Conservation (phyloP, 2,888 invertebrate genomes). For the Agapostemon virescens region DNA sequence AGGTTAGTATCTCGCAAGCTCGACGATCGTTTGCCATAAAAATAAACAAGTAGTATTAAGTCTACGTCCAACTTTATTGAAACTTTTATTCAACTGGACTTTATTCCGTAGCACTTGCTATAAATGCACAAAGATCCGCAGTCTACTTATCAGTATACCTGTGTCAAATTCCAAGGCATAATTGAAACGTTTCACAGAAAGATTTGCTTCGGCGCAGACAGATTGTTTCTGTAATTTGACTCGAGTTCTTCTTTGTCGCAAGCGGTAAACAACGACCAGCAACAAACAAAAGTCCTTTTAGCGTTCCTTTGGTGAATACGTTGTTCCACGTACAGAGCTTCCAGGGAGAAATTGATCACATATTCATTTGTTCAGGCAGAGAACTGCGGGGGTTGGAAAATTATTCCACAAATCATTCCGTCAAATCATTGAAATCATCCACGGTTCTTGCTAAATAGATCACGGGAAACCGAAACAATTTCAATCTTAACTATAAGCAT, state of each 20-base stretch:
- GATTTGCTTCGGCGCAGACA: slow-evolving; percentile 5
- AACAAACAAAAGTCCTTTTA: neutral
- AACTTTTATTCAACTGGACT: slow-evolving; percentile 7
- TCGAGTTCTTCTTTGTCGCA: neutral
- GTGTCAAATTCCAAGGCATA: slow-evolving; percentile 9
- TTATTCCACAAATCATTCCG: neutral
- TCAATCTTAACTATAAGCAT: neutral
- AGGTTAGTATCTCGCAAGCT: neutral
- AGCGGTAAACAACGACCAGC: slow-evolving; percentile 5
- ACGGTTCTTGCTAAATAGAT: neutral
- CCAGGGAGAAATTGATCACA: neutral
- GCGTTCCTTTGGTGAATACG: slow-evolving; percentile 3
- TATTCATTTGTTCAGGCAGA: slow-evolving; percentile 3
- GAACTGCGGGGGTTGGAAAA: neutral
- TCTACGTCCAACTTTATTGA: slow-evolving; percentile 13
- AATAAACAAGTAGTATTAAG: slow-evolving; percentile 3
- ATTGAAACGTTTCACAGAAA: slow-evolving; percentile 2
- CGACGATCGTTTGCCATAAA: neutral
- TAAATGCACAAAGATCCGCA: slow-evolving; percentile 11
- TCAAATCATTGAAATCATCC: slow-evolving; percentile 3
- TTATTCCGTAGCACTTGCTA: slow-evolving; percentile 6
- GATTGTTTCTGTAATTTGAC: slow-evolving; percentile 12
- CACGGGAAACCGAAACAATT: neutral
- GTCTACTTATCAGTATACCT: slow-evolving; percentile 9
- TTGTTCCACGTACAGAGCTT: neutral